Percentiles rank a stretch among this genome's conserved stretches.
Conservation (phyloP, 2,888 invertebrate genomes). For the Nectonema munidae region DNA sequence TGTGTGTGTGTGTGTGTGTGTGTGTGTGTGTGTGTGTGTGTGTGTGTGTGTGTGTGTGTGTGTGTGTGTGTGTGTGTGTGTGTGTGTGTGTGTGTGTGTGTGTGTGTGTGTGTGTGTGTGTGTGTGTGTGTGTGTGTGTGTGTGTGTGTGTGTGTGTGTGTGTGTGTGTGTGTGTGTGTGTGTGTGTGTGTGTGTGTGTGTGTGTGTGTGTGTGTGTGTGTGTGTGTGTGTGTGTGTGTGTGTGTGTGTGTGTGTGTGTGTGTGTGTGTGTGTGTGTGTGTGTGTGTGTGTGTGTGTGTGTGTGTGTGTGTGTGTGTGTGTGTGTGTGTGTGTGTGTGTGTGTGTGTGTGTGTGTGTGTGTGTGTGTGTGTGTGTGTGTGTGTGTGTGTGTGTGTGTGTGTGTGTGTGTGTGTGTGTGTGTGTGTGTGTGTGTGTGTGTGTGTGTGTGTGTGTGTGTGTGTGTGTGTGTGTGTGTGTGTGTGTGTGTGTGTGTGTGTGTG, state of each 20-base stretch:
- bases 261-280: no score
- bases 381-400: conserved; percentile 5
- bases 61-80: no score
- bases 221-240: conserved; percentile 1
- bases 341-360: conserved; percentile 1
- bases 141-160: background rate
- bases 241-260: background rate
- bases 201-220: conserved; percentile 9
- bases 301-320: background rate
- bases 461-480: no score
- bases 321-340: no score
- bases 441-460: no score
- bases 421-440: no score
- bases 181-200: conserved; percentile 7
- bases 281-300: conserved; percentile 2
- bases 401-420: no score
- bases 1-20: conserved; percentile 14
- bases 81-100: background rate
- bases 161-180: conserved; percentile 1
- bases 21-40: conserved; percentile 9
- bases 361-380: conserved; percentile 6
- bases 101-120: background rate
- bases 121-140: conserved; percentile 1
- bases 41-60: background rate
- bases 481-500: no score